A percentile compares a stretch with the other conserved stretches of the same genome.
Conservation (phyloP, 2,797 vertebrate species). For the Rhyacichthys aspro region DNA sequence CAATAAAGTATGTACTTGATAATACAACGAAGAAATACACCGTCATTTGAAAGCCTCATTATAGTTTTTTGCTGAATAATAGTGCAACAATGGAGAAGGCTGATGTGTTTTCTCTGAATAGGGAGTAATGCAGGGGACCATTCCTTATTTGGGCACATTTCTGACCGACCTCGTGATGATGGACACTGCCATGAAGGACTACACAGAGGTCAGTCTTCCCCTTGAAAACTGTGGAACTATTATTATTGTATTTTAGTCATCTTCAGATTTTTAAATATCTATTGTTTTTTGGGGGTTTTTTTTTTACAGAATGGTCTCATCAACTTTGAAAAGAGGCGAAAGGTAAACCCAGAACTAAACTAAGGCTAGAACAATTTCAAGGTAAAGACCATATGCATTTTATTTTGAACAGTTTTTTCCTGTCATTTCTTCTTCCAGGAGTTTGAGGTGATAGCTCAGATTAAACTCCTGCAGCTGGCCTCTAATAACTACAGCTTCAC, state of each 20-base stretch:
- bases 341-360: slow-evolving; percentile 54
- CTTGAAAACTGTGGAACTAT: background rate
- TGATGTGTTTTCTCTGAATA: slow-evolving; percentile 46
- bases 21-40: no score
- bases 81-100: background rate
- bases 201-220: slow-evolving; percentile 82
- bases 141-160: slow-evolving; percentile 95
- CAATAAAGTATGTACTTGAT: background rate
- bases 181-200: slow-evolving; percentile 97
- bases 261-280: background rate
- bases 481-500: slow-evolving; percentile 95
- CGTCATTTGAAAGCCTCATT: no score
- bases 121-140: slow-evolving; percentile 96
- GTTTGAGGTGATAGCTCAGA: slow-evolving; percentile 94
- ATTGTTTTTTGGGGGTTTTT: background rate
- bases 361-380: no score
- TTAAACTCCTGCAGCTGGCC: slow-evolving; percentile 92
- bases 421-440: slow-evolving; percentile 76
- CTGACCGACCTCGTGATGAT: slow-evolving; percentile 98
- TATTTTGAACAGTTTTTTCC: background rate
- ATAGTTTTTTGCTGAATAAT: no score
- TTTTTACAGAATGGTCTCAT: slow-evolving; percentile 75
- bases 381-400: no score
- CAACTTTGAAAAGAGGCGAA: slow-evolving; percentile 82
- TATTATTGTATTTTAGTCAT: no score